Conservation (phyloP, 2,113 vertebrate genomes). For the Aegotheles bennettii region DNA sequence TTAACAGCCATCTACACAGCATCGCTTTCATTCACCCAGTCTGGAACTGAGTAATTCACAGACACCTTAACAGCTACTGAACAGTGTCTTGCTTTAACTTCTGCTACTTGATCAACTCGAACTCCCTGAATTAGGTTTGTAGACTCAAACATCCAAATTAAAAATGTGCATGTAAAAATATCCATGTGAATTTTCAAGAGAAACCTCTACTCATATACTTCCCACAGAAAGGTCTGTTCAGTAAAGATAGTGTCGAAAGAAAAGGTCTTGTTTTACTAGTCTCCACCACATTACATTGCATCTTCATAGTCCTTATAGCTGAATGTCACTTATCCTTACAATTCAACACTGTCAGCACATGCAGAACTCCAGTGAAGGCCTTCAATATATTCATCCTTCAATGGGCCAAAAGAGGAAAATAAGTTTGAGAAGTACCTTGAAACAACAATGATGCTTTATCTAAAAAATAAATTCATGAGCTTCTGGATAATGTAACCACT, state of each 20-base stretch:
- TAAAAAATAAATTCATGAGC: background rate
- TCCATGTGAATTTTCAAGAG: background rate
- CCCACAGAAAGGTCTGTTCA: background rate
- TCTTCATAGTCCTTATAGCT: background rate
- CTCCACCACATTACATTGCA: background rate
- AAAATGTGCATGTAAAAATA: background rate
- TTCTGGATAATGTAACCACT: background rate
- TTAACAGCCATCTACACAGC: background rate
- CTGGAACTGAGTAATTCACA: background rate
- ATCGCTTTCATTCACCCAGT: background rate
- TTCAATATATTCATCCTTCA: background rate
- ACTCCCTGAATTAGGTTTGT: background rate
- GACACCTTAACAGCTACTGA: background rate
- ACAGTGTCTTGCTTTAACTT: background rate
- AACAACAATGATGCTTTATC: background rate
- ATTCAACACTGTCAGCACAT: background rate
- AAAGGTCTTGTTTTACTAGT: background rate
- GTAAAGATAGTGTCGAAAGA: background rate
- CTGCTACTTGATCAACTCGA: background rate
- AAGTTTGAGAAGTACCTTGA: background rate
- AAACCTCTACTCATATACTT: background rate
- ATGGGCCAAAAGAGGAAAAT: background rate
- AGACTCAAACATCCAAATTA: background rate
- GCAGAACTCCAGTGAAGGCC: background rate
- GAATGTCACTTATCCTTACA: background rate